Evolutionary conservation across 2,888 invertebrate species (phyloP).

Genomic region (Rhingia rostrata): DNA sequence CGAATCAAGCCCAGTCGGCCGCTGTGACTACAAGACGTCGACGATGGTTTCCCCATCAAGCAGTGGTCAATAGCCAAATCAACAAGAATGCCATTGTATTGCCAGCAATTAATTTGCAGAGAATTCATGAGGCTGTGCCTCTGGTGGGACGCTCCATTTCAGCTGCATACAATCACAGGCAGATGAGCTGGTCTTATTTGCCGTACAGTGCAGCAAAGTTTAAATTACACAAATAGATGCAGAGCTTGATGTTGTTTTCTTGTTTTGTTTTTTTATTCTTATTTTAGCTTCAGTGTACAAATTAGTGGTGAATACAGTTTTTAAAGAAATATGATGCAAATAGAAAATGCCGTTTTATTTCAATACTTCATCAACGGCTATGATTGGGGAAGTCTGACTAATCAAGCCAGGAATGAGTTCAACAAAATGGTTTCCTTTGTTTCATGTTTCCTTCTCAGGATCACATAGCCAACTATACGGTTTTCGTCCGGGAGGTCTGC

Average conservation of each 20-base stretch:
- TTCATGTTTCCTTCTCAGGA: no score
- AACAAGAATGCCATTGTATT: slow-evolving; percentile 80
- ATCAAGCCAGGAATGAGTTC: no score
- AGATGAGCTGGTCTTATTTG: slow-evolving; percentile 80
- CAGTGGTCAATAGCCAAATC: slow-evolving; percentile 67
- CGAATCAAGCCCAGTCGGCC: slow-evolving; percentile 79
- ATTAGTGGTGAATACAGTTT: slow-evolving; percentile 58
- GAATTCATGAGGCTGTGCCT: slow-evolving; percentile 62
- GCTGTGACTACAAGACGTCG: slow-evolving; percentile 75
- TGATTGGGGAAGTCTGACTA: no score
- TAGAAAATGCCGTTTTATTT: slow-evolving; percentile 22
- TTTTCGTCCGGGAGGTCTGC: no score
- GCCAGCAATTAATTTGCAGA: slow-evolving; percentile 78
- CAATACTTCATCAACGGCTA: neutral
- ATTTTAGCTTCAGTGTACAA: slow-evolving; percentile 58
- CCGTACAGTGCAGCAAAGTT: slow-evolving; percentile 82
- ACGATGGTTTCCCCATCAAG: slow-evolving; percentile 63
- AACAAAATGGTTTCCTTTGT: no score
- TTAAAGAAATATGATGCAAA: slow-evolving; percentile 14
- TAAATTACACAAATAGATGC: slow-evolving; percentile 79
- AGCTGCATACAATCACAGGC: slow-evolving; percentile 80
- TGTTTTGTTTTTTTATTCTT: slow-evolving; percentile 66
- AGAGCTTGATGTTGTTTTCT: neutral
- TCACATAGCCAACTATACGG: no score
- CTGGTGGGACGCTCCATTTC: slow-evolving; percentile 80